These are phyloP conservation scores for Candidula unifasciata DNA, from an alignment of 2,888 invertebrate species.

Conservation along the genomic window DNA sequence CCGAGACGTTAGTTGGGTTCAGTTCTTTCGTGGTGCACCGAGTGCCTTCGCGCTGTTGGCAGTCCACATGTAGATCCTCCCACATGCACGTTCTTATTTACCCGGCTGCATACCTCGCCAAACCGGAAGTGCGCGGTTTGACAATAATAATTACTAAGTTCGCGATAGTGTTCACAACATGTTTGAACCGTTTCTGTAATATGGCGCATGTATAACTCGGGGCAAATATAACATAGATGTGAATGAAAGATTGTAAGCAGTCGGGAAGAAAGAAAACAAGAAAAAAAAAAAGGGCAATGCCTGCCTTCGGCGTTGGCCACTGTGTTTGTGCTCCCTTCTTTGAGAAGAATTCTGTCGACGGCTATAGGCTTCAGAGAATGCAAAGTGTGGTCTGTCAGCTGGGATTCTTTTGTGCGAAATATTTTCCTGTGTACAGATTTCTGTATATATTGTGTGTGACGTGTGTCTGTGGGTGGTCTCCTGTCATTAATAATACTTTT, in stretches of 20 bases:
- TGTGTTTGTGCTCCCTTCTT: constrained; percentile 25
- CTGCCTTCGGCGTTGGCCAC: constrained; percentile 37
- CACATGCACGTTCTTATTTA: constrained; percentile 32
- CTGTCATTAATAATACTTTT: neutral
- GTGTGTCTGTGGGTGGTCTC: constrained; percentile 6
- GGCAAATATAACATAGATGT: neutral
- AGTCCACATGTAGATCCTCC: constrained; percentile 19
- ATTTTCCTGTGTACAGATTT: neutral
- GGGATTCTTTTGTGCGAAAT: constrained; percentile 8
- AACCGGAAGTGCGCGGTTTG: constrained; percentile 37
- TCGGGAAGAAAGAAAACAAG: constrained; percentile 4
- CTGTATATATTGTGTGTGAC: neutral
- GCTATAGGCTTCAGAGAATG: neutral
- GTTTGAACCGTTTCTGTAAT: constrained; percentile 23
- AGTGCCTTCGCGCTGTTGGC: neutral
- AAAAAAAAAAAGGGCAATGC: constrained; percentile 24
- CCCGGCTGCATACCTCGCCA: constrained; percentile 14
- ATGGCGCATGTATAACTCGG: constrained; percentile 16
- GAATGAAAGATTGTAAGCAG: constrained; percentile 14
- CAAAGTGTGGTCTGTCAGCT: neutral
- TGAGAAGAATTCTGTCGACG: constrained; percentile 30
- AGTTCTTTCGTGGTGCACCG: constrained; percentile 17
- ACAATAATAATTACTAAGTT: constrained; percentile 38
- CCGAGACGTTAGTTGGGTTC: neutral
- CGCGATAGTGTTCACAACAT: constrained; percentile 19